Evolutionary conservation across 2,797 vertebrate genomes (phyloP).

Genomic region (Odontamblyopus lacepedii): DNA sequence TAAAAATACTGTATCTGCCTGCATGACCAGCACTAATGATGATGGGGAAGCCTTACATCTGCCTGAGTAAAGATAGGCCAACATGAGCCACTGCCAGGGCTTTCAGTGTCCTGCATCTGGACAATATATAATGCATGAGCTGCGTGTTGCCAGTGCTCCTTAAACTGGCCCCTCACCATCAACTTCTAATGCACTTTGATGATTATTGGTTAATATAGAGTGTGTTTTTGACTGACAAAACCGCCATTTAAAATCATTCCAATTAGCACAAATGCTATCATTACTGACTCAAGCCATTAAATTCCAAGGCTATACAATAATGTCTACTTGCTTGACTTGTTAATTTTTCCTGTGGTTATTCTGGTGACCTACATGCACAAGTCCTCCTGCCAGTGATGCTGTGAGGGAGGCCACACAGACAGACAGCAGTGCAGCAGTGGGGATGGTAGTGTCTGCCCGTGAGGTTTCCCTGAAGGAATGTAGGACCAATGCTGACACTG

Average conservation of each 20-base stretch:
- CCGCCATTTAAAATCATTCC: background rate
- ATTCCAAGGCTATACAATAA: slow-evolving; percentile 29
- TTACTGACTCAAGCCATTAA: slow-evolving; percentile 25
- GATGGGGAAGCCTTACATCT: slow-evolving; percentile 22
- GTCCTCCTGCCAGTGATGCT: slow-evolving; percentile 39
- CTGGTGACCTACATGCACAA: slow-evolving; percentile 56
- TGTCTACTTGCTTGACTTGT: slow-evolving; percentile 32
- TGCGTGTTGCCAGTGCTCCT: slow-evolving; percentile 33
- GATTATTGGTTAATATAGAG: slow-evolving; percentile 22
- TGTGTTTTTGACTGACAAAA: slow-evolving; percentile 17
- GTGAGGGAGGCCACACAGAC: slow-evolving; percentile 35
- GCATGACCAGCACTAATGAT: background rate
- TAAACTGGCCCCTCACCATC: slow-evolving; percentile 14
- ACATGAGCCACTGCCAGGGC: slow-evolving; percentile 2
- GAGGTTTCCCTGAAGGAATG: slow-evolving; percentile 59
- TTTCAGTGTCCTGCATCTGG: slow-evolving; percentile 25
- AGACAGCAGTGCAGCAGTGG: slow-evolving; percentile 20
- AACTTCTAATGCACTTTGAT: slow-evolving; percentile 27
- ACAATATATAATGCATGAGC: slow-evolving; percentile 50
- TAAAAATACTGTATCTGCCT: too few species aligned
- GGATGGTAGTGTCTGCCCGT: slow-evolving; percentile 45
- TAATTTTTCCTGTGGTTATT: slow-evolving; percentile 49
- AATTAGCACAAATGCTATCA: slow-evolving; percentile 31
- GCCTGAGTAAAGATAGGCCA: slow-evolving; percentile 15
- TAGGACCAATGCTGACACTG: slow-evolving; percentile 49